Evolutionary conservation across 2,797 vertebrate genomes (phyloP).

Genomic region (Emys orbicularis): DNA sequence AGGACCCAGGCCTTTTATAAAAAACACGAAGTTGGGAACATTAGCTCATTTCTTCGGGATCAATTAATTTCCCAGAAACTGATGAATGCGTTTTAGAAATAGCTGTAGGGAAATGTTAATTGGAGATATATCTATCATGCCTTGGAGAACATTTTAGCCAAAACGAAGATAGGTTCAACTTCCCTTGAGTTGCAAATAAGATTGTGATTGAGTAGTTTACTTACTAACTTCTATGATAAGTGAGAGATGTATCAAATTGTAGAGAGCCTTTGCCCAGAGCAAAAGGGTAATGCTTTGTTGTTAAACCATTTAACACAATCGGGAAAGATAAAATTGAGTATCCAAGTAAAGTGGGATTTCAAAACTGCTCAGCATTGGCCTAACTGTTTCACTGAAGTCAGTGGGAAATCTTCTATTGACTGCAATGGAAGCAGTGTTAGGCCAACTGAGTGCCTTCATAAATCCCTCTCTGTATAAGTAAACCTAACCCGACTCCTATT

Average conservation of each 20-base stretch:
- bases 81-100: slow-evolving; percentile 61
- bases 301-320: slow-evolving; percentile 20
- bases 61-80: slow-evolving; percentile 70
- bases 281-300: slow-evolving; percentile 18
- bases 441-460: neutral
- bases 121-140: slow-evolving; percentile 62
- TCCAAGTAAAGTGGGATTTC: slow-evolving; percentile 27
- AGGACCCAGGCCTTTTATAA: slow-evolving; percentile 10
- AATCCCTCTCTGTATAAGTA: neutral
- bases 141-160: slow-evolving; percentile 48
- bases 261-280: slow-evolving; percentile 10
- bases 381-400: neutral
- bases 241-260: neutral
- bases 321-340: slow-evolving; percentile 17
- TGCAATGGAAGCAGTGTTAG: neutral
- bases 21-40: slow-evolving; percentile 51
- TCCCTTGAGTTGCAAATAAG: slow-evolving; percentile 33
- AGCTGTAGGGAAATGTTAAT: slow-evolving; percentile 67
- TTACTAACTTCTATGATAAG: slow-evolving; percentile 19
- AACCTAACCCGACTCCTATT: neutral
- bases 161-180: slow-evolving; percentile 45
- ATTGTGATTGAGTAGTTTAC: slow-evolving; percentile 17
- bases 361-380: neutral
- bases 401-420: neutral
- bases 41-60: slow-evolving; percentile 62